These are phyloP conservation scores for Petrosia ficiformis DNA, from an alignment of 37 sponge, comb jelly and placozoan species.

Conservation along the genomic window DNA sequence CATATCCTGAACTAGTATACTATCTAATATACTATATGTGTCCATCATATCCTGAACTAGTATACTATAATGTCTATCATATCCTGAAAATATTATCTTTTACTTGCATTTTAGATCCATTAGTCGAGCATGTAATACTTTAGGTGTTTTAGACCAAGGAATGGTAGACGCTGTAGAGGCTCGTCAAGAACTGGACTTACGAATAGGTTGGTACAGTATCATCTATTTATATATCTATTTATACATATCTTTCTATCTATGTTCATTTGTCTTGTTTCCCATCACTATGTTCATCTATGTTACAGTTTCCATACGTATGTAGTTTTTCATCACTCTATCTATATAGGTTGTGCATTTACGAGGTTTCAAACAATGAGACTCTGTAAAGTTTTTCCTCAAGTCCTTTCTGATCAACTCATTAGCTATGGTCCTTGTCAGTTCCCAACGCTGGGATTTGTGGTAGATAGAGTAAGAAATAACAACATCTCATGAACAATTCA, in stretches of 20 bases:
- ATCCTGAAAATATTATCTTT: too few species aligned
- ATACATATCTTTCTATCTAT: background rate
- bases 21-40: too few species aligned
- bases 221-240: background rate
- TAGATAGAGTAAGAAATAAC: constrained; percentile 79
- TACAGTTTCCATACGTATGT: background rate
- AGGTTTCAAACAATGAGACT: constrained; percentile 93
- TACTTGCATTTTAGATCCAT: constrained; percentile 66
- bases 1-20: too few species aligned
- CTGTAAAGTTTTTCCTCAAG: constrained; percentile 61
- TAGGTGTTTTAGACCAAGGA: constrained; percentile 56
- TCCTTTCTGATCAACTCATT: constrained; percentile 80
- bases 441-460: constrained; percentile 99
- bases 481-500: constrained; percentile 13
- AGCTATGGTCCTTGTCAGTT: constrained; percentile 99
- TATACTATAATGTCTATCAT: too few species aligned
- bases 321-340: background rate
- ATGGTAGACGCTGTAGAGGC: constrained; percentile 86
- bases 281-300: background rate
- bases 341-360: constrained; percentile 92
- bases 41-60: too few species aligned
- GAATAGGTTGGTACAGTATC: constrained; percentile 67
- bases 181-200: constrained; percentile 91
- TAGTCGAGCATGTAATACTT: constrained; percentile 62
- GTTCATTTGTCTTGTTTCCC: background rate